Evolutionary conservation across 2,888 invertebrate species (phyloP).

Genomic region (Pimpla rufipes): DNA sequence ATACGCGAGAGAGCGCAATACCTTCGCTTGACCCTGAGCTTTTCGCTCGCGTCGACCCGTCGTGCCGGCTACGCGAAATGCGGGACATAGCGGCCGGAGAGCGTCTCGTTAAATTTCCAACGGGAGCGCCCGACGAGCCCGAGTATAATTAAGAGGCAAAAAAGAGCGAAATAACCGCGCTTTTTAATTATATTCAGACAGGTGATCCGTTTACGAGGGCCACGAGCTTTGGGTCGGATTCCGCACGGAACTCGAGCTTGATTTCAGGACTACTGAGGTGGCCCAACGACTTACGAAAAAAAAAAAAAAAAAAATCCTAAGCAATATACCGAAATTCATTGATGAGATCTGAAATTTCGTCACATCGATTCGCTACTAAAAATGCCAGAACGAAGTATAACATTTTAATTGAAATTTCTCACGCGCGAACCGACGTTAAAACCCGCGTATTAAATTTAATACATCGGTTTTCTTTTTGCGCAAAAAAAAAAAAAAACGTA

Average conservation of each 20-base stretch:
- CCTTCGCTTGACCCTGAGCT: conserved; percentile 48
- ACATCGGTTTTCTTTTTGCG: too few relatives aligned
- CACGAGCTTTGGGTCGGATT: conserved; percentile 15
- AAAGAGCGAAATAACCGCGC: background rate
- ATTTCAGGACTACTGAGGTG: background rate
- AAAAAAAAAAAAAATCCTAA: too few relatives aligned
- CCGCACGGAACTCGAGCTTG: background rate
- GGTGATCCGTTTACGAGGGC: conserved; percentile 27
- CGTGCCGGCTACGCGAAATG: conserved; percentile 7
- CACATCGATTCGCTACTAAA: too few relatives aligned
- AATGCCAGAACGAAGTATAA: too few relatives aligned
- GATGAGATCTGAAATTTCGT: too few relatives aligned
- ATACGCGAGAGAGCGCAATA: conserved; percentile 32
- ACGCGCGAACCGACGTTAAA: too few relatives aligned
- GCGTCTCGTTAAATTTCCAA: conserved; percentile 35
- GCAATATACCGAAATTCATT: background rate
- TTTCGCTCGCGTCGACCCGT: conserved; percentile 36
- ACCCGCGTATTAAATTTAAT: too few relatives aligned
- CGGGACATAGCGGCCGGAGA: background rate
- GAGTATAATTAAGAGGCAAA: conserved; percentile 3
- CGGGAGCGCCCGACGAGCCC: background rate
- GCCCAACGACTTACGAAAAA: too few relatives aligned
- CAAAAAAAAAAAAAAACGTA: too few relatives aligned
- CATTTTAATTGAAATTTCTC: too few relatives aligned
- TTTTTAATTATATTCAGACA: conserved; percentile 11